Conservation (phyloP, 2,888 invertebrate species). For the Sphecodes monilicornis region DNA sequence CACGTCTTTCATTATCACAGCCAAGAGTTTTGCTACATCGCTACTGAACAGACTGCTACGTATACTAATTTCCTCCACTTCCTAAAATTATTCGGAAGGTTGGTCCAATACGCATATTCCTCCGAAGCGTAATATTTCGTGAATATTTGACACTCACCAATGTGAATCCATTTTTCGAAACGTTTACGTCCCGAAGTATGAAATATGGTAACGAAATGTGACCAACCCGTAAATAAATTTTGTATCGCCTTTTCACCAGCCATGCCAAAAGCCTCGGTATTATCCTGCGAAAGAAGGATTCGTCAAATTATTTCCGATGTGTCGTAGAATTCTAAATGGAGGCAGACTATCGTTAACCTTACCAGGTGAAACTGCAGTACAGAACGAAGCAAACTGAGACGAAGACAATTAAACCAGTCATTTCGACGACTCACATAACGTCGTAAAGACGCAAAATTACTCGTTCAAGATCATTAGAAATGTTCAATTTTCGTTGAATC, state of each 20-base stretch:
- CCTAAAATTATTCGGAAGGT: conserved; percentile 85
- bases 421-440: conserved; percentile 70
- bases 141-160: conserved; percentile 88
- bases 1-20: conserved; percentile 92
- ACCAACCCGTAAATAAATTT: conserved; percentile 92
- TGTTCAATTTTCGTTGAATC: neutral
- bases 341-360: conserved; percentile 75
- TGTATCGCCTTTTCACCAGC: conserved; percentile 92
- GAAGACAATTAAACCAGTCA: conserved; percentile 84
- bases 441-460: neutral
- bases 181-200: conserved; percentile 91
- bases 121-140: neutral
- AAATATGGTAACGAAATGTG: conserved; percentile 93
- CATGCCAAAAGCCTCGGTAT: conserved; percentile 92
- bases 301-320: neutral
- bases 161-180: conserved; percentile 92
- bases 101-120: neutral
- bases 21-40: conserved; percentile 93
- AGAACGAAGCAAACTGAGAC: conserved; percentile 82
- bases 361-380: conserved; percentile 89
- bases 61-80: conserved; percentile 93
- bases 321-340: neutral
- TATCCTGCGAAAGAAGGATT: conserved; percentile 86
- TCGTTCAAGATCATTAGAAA: neutral
- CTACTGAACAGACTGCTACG: conserved; percentile 95